Evolutionary conservation across 2,888 invertebrate species (phyloP), one percentile per base, ranked within the genome.

Genomic region (Drosophila bunnanda): DNA sequence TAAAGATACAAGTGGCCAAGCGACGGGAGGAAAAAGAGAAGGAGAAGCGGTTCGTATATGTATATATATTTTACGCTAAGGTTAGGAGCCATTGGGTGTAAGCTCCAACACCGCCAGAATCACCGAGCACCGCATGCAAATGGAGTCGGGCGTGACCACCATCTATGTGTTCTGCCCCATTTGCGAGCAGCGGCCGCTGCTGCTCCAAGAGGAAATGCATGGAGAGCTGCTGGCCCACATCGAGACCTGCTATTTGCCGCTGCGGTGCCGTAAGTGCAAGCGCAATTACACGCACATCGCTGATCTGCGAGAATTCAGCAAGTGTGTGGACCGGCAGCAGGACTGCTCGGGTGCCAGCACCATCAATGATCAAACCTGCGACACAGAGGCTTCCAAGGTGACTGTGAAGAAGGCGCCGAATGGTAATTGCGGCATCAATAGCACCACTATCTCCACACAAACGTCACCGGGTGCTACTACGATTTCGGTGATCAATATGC

Each of bases 221-320:
- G 56, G 60, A 0, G 91, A 92, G 64, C 73, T 92, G 22, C 44
- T 92, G 30, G 61, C 76, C 2, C 92, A 92, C 52, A 90, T 92
- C 30, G 86, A 86, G 54, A 65, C 80, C 12, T 75, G 85, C 7
- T 92, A 92, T 80, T 69, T 92, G 65, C 92, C 92, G 17, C 59
- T 92, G 55, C 79, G 87, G 1, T 92, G 92, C 54, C 80, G 85
- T 34, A 92, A 92, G 74, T 92, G 92, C 52, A 69, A 62, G 54
- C 71, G 90, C 52, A 64, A 81, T n/a, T 91, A 90, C 38, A 75
- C 75, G 0, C 79, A 69, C 34, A 67, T 83, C 12, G 79, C 77
- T 4, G 90, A 91, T 48, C 64, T 91, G 15, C 59, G 66, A 0
- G 75, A 84, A 32, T 85, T 89, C 34, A 79, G 82, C 58, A 90